Base-by-base conservation (phyloP, 2,888 invertebrate genomes). In the Synanthedon myopaeformis region DNA sequence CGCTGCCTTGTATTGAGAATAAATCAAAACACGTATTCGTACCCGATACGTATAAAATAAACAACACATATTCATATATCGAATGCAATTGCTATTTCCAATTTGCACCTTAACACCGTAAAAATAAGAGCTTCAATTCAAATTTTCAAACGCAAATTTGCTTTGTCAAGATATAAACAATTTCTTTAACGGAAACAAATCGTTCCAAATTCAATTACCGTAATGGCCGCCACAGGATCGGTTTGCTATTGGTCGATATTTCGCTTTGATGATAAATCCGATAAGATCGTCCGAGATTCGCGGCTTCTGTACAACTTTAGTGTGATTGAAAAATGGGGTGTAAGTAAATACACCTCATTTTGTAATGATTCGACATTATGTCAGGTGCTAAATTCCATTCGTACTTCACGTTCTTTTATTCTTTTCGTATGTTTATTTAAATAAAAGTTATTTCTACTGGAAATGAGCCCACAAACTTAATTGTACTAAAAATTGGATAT, bases 161-260 rank as follows among this genome's bases (percentile, higher is more conserved):
- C n/a, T 51, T 41, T 62, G 66, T 62, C 56, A 56, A 61, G 61
- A 64, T 69, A 71, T 72, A 71, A 75, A 76, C 70, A 74, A 74
- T 75, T 71, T 74, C 69, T 72, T 68, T 64, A 68, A 69, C 23
- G 67, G 69, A 68, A 71, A 76, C 76, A 74, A 77, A 76, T 74
- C 68, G 73, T 67, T 65, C 59, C 64, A 49, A 65, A 70, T 74
- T 74, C 76, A 71, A 75, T 77, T 73, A 72, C 69, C 64, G 69
- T 72, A 74, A 76, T 74, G 75, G 73, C 57, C 54, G 59, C 53
- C 56, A 55, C 61, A 62, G 66, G 64, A 58, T 49, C 23, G 49
- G 19, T 17, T 23, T 23, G 49, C 49, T 14, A 23, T 49, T 49
- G 17, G 49, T 17, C 19, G 49, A 49, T 49, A 45, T 49, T 49